A percentile compares a stretch with the other conserved stretches of the same genome.
phyloP scores from a whole-genome alignment of 2,797 vertebrate genomes.

The Lithobates pipiens region DNA sequence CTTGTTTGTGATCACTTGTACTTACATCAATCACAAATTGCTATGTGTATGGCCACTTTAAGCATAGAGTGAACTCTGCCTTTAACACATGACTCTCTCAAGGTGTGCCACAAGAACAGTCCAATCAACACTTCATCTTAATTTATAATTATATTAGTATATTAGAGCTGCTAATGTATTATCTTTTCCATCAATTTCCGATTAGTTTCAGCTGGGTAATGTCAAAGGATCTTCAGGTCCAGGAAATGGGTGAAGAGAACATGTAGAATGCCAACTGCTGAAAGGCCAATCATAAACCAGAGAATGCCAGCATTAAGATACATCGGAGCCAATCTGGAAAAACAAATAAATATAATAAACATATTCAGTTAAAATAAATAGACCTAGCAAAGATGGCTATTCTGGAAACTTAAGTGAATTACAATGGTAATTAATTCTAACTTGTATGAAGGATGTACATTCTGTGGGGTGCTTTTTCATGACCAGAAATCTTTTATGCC shows the following conservation, averaged over 20 bases:
- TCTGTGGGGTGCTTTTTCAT: no score
- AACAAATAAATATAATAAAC: slow-evolving; percentile 30
- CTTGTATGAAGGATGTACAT: no score
- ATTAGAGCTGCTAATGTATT: neutral
- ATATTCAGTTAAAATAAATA: no score
- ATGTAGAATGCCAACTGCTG: slow-evolving; percentile 75
- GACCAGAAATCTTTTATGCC: no score
- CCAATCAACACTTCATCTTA: neutral
- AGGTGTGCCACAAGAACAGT: neutral
- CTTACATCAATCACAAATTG: no score
- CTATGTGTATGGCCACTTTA: no score
- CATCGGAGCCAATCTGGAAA: slow-evolving; percentile 77
- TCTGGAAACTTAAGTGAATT: no score
- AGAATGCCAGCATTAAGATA: slow-evolving; percentile 79
- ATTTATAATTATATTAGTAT: neutral
- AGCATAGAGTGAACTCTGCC: no score
- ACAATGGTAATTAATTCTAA: no score
- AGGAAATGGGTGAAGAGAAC: slow-evolving; percentile 72
- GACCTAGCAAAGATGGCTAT: no score
- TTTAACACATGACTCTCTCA: no score
- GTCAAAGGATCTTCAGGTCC: slow-evolving; percentile 67
- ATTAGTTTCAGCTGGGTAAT: neutral
- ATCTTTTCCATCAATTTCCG: neutral
- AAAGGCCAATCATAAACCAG: slow-evolving; percentile 78
- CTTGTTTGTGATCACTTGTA: no score